Evolutionary conservation across 2,113 vertebrate genomes (phyloP), one percentile per base, ranked within the genome.

Genomic region (Phrynosoma platyrhinos): DNA sequence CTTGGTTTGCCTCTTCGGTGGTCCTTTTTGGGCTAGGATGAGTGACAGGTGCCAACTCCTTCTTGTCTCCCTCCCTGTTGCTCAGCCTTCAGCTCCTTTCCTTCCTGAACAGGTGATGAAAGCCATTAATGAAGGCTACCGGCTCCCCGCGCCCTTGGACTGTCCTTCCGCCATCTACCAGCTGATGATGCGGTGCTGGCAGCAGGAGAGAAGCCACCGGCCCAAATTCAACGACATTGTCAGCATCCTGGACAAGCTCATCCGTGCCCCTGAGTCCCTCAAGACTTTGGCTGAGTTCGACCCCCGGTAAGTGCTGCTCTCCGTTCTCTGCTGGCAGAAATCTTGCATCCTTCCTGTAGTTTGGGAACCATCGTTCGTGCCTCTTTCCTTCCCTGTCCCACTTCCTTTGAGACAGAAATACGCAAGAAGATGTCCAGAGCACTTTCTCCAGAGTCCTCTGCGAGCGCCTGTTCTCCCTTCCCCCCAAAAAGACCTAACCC

Each of bases 161-260:
- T 99, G 99, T 14, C 99, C 99, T 1, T 99, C 98, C 0, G 97
- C 99, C 1, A 97, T 99, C 91, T 99, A 99, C 93, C 98, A 99
- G 96, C 97, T 99, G 84, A 99, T 99, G 99, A 95, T 99, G 95
- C 98, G 98, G 91, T 99, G 99, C 92, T 99, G 99, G 99, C 98
- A 97, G 88, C 99, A 99, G 95, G 99, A 99, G 27, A 97, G 98
- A 0, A 40, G 95, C 82, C 98, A 98, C 86, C 97, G 99, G 81
- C 98, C 99, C 47, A 98, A 98, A 25, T 99, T 99, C 5, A 88
- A 97, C 0, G 99, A 99, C 86, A 96, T 99, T 0, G 98, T 99
- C 91, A 99, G 98, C 94, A 97, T 99, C 95, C 95, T 99, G 6
- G 99, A 99, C 97, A 99, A 99, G 91, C 97, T 99, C 79, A 97